A percentile compares a stretch with the other conserved stretches of the same genome.
Conservation (phyloP, 2,113 vertebrate species). For the Caloenas nicobarica region DNA sequence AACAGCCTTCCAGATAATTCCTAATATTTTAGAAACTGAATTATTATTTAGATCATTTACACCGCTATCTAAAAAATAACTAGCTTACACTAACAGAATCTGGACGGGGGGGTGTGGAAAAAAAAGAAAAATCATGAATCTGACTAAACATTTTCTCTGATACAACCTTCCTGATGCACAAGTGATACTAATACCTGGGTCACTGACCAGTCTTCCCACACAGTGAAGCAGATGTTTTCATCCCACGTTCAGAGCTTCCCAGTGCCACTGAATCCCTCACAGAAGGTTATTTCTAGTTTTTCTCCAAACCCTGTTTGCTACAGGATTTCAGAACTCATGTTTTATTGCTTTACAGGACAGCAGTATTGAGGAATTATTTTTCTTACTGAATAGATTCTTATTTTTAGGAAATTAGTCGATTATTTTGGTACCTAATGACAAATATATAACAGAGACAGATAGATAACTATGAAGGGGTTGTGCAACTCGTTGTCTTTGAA, state of each 20-base stretch:
- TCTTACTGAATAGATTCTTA: background rate
- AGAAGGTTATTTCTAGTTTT: background rate
- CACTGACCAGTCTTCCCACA: background rate
- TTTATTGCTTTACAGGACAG: background rate
- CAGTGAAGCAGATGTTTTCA: background rate
- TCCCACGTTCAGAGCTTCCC: background rate
- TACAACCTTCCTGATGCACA: background rate
- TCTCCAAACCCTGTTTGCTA: background rate
- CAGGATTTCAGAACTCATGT: background rate
- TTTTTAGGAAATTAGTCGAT: background rate
- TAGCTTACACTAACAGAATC: background rate
- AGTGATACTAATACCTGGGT: background rate
- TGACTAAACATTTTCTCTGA: background rate
- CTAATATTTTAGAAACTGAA: background rate
- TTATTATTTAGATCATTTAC: background rate
- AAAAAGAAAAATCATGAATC: background rate
- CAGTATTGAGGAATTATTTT: background rate
- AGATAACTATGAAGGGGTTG: background rate
- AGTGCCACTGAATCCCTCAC: background rate
- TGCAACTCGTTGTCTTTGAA: background rate
- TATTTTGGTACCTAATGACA: background rate
- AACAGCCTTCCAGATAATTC: background rate
- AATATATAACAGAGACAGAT: background rate
- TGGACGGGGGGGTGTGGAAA: accelerated
- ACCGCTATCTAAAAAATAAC: background rate